A percentile compares a stretch with the other conserved stretches of the same genome.
These are phyloP conservation scores for Cataglyphis altisquamis DNA, from an alignment of 2,888 invertebrate genomes.

Conservation along the genomic window DNA sequence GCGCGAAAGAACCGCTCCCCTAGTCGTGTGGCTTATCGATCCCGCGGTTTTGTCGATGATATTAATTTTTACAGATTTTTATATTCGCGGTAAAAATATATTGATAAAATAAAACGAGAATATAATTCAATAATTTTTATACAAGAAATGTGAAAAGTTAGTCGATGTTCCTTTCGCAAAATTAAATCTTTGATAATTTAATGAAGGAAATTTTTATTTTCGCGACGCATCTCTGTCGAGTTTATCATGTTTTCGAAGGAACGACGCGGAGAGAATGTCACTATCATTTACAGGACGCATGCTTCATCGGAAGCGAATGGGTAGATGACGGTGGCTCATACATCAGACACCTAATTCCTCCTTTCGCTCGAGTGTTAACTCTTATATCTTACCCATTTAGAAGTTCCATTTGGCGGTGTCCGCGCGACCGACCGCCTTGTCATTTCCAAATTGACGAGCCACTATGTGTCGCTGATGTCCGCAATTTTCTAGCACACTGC, in stretches of 20 bases:
- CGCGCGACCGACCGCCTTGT: constrained; percentile 69
- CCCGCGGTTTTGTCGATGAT: background rate
- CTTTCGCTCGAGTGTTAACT: constrained; percentile 76
- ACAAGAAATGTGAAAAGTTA: background rate
- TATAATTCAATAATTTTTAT: background rate
- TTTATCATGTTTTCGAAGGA: constrained; percentile 63
- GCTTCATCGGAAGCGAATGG: constrained; percentile 58
- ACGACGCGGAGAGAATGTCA: constrained; percentile 65
- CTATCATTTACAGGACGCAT: constrained; percentile 63
- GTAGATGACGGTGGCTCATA: constrained; percentile 75
- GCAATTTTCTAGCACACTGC: constrained; percentile 28
- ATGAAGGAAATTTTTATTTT: background rate
- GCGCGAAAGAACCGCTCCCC: constrained; percentile 23
- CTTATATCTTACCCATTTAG: constrained; percentile 82
- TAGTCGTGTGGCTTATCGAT: constrained; percentile 3
- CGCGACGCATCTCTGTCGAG: constrained; percentile 10
- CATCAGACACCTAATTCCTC: constrained; percentile 80
- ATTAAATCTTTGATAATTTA: background rate
- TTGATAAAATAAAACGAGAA: background rate
- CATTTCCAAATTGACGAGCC: constrained; percentile 80
- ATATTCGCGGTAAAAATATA: background rate
- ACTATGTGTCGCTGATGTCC: constrained; percentile 74
- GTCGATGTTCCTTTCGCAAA: background rate
- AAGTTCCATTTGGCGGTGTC: constrained; percentile 78
- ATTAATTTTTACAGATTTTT: constrained; percentile 18